Percentiles rank a stretch among this genome's conserved stretches.
phyloP scores from a whole-genome alignment of 2,113 vertebrate genomes.

The Sminthopsis crassicaudata region DNA sequence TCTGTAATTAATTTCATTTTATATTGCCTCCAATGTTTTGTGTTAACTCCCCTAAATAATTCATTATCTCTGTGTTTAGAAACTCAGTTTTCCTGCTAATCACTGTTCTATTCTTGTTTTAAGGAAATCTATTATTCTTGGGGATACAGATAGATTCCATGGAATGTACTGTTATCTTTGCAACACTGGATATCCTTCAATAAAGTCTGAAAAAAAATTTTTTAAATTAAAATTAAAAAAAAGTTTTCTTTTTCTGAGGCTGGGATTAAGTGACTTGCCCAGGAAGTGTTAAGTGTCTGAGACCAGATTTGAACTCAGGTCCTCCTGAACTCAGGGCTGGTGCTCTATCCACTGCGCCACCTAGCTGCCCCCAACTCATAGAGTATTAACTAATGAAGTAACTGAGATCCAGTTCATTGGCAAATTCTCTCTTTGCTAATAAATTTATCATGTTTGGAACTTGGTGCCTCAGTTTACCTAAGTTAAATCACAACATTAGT shows the following conservation, averaged over 20 bases:
- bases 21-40: not conserved
- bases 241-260: no score
- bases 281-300: no score
- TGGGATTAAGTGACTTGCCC: no score
- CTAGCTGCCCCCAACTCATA: no score
- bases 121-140: not conserved
- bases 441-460: not conserved
- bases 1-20: not conserved
- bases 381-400: not conserved
- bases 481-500: not conserved
- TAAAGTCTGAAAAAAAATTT: not conserved
- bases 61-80: not conserved
- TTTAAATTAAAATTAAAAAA: not conserved
- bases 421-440: not conserved
- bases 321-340: no score
- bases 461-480: not conserved
- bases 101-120: not conserved
- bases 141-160: not conserved
- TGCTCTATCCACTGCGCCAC: no score
- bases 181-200: not conserved
- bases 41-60: not conserved
- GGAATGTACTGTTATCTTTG: not conserved
- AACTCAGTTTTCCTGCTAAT: not conserved
- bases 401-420: not conserved
- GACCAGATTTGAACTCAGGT: no score